Base-by-base conservation (phyloP, 2,888 invertebrate genomes). In the Apoda limacodes region DNA sequence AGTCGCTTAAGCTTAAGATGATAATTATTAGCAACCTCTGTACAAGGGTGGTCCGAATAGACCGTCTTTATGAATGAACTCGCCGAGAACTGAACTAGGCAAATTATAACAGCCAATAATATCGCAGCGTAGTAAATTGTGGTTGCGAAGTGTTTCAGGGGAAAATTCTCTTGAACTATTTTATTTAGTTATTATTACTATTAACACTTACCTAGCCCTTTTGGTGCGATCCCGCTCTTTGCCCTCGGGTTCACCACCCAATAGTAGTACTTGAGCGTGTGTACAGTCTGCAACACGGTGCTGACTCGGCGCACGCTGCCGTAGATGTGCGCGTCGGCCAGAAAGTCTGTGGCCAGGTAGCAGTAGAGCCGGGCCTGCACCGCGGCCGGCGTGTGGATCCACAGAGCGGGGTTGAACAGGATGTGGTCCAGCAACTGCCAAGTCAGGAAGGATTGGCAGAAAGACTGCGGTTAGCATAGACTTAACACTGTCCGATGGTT, bases 391-490 rank as follows among this genome's bases (percentile, higher is more conserved):
- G 98, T 95, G 80, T 98, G 95, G 58, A 99, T 98, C 99, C 99
- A 99, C 40, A 99, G 84, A 15, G 96, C 95, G 5, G 99, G 98
- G 85, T 99, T 99, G 87, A 99, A 99, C 46, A 99, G 88, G 37
- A 99, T 92, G 83, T 98, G 97, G 82, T 99, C 99, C 84, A 99
- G 86, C 52, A 99, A 88, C 92, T 99, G 96, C 89, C 91, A 92
- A 59, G 90, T 91, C 61, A 92, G 84, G 83, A 92, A 92, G 63
- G 92, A 91, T 86, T 92, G 90, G 85, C 90, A 92, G 85, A 92
- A 92, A 76, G 90, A 88, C 92, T 92, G 85, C 85, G 84, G 86
- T 88, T 85, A 88, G 71, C 68, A 65, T 57, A 64, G 71, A 68
- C 62, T 70, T 68, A 59, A 50, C 43, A 69, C 82, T 82, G 81